Conservation (phyloP, 2,797 vertebrate species). For the Cuniculus paca region DNA sequence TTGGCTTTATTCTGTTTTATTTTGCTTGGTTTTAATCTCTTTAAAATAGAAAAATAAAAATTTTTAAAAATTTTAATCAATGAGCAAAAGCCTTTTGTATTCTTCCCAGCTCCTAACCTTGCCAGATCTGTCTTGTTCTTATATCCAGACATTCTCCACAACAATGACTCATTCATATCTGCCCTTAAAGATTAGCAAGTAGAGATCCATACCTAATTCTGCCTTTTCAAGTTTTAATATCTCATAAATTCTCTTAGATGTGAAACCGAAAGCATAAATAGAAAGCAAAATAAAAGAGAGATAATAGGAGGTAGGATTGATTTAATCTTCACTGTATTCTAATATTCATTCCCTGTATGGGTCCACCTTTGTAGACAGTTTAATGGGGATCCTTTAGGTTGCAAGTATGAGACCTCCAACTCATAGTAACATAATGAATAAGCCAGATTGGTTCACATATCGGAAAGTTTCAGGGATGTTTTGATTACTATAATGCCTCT, state of each 20-base stretch:
- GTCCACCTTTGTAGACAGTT: not conserved
- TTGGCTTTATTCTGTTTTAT: no score
- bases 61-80: not conserved
- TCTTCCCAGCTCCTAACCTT: not conserved
- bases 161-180: not conserved
- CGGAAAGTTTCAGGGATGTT: slow-evolving; percentile 14
- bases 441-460: not conserved
- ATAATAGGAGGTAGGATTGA: not conserved
- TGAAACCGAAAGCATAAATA: not conserved
- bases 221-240: not conserved
- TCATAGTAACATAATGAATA: slow-evolving; percentile 16
- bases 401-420: not conserved
- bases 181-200: not conserved
- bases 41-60: no score
- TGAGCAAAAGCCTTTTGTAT: not conserved
- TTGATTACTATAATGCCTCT: no score
- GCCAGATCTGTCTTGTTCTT: not conserved
- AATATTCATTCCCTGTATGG: not conserved
- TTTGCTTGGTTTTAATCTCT: no score
- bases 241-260: not conserved
- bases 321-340: not conserved
- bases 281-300: not conserved
- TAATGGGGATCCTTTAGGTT: not conserved
- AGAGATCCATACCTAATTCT: not conserved
- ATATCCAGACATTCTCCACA: not conserved